These are phyloP conservation scores for Cryptotermes secundus DNA, from an alignment of 1,140 invertebrate species.

Conservation along the genomic window DNA sequence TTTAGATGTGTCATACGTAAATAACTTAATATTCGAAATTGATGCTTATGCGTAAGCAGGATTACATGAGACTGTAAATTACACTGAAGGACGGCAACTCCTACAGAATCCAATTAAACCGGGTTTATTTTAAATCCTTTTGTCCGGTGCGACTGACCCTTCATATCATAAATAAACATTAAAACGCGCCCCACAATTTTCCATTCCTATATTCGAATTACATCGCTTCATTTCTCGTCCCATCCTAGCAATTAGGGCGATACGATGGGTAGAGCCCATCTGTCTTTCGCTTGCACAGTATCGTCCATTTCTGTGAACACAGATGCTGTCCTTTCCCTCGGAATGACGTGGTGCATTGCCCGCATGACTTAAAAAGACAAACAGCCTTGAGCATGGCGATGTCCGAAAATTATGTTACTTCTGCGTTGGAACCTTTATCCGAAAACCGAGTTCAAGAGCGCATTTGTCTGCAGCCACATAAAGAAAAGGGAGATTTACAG, in stretches of 20 bases:
- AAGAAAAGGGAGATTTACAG: no score
- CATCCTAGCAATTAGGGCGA: not conserved
- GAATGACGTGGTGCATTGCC: no score
- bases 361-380: not conserved
- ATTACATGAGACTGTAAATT: not conserved
- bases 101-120: not conserved
- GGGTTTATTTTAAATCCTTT: not conserved
- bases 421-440: no score
- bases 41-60: not conserved
- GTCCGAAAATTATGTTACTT: not conserved
- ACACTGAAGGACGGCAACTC: not conserved
- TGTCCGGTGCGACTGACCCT: not conserved
- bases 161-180: slow-evolving; percentile 8
- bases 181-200: not conserved
- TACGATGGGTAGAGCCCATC: not conserved
- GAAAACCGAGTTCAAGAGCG: no score
- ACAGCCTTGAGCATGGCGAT: not conserved
- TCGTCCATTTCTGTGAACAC: not conserved
- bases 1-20: not conserved
- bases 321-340: no score
- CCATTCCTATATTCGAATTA: not conserved
- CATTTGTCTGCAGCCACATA: no score
- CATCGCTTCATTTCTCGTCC: not conserved
- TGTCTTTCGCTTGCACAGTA: not conserved
- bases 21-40: not conserved